Conservation (phyloP, 2,113 vertebrate species). For the Oreochromis aureus region DNA sequence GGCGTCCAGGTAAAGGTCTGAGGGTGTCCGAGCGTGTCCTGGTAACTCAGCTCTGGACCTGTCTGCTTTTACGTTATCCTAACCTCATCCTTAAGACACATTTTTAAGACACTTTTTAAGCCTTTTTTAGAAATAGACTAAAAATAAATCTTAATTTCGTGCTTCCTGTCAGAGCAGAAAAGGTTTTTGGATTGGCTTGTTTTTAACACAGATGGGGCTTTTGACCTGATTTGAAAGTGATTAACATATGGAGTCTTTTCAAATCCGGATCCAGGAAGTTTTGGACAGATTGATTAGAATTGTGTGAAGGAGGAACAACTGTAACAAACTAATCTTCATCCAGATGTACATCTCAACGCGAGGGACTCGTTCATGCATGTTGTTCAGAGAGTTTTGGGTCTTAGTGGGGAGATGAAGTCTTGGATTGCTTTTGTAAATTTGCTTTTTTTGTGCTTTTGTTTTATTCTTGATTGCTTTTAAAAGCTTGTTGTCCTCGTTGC, state of each 20-base stretch:
- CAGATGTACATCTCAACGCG: background rate
- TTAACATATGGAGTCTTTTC: background rate
- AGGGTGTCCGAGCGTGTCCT: background rate
- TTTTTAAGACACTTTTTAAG: fast-evolving
- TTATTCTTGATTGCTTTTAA: background rate
- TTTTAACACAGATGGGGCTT: background rate
- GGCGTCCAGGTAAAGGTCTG: background rate
- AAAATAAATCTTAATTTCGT: background rate
- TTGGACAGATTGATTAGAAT: background rate
- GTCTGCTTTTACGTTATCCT: background rate
- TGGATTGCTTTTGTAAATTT: background rate
- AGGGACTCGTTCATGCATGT: fast-evolving
- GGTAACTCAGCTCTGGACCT: fast-evolving
- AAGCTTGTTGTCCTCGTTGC: background rate
- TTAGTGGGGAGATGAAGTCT: background rate
- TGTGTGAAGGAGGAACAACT: background rate
- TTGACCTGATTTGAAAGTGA: fast-evolving
- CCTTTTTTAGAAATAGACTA: background rate
- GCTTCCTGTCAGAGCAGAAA: fast-evolving
- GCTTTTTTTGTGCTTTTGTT: background rate
- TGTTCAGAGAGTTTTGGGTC: background rate
- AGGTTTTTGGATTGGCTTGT: background rate
- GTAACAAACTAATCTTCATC: background rate
- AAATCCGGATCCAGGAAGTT: background rate
- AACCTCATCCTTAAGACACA: fast-evolving